phyloP scores from a whole-genome alignment of 2,797 vertebrate genomes.

The Decapterus maruadsi region DNA sequence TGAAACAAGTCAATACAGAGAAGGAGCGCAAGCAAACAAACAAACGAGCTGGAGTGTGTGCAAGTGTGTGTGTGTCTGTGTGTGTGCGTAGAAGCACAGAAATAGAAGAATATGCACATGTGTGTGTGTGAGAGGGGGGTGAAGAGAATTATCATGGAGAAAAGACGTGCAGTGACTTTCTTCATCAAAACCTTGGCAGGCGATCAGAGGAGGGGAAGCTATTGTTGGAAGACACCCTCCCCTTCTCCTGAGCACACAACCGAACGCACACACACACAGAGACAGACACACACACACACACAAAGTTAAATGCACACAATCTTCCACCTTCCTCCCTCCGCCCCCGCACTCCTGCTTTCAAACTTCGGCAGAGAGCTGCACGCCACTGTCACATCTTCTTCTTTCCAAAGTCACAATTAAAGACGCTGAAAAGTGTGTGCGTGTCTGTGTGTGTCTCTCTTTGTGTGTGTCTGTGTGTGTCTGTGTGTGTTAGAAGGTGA shows the following conservation, averaged over 20 bases:
- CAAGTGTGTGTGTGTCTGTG: slow-evolving; percentile 17
- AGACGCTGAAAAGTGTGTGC: slow-evolving; percentile 53
- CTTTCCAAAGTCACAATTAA: slow-evolving; percentile 84
- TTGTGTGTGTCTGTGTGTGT: slow-evolving; percentile 15
- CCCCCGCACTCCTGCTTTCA: slow-evolving; percentile 64
- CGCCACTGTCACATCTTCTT: slow-evolving; percentile 73
- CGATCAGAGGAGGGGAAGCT: slow-evolving; percentile 83
- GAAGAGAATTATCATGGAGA: slow-evolving; percentile 80
- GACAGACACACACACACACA: slow-evolving; percentile 34
- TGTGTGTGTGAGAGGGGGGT: slow-evolving; percentile 8
- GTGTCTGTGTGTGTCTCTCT: too few species aligned
- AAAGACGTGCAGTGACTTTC: slow-evolving; percentile 84
- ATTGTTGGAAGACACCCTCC: slow-evolving; percentile 81
- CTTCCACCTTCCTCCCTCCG: slow-evolving; percentile 40
- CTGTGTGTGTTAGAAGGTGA: slow-evolving; percentile 36
- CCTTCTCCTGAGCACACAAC: slow-evolving; percentile 65
- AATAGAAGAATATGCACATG: slow-evolving; percentile 70
- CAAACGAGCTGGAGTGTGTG: slow-evolving; percentile 62
- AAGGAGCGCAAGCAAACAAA: slow-evolving; percentile 73
- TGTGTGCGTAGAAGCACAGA: slow-evolving; percentile 47
- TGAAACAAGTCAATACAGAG: slow-evolving; percentile 85
- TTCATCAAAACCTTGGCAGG: slow-evolving; percentile 88
- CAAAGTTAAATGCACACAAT: slow-evolving; percentile 37
- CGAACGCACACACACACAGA: slow-evolving; percentile 41
- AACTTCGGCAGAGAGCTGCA: slow-evolving; percentile 70